Evolutionary conservation across 2,888 invertebrate species (phyloP), one percentile per base, ranked within the genome.

Genomic region (Meandrusa payeni): DNA sequence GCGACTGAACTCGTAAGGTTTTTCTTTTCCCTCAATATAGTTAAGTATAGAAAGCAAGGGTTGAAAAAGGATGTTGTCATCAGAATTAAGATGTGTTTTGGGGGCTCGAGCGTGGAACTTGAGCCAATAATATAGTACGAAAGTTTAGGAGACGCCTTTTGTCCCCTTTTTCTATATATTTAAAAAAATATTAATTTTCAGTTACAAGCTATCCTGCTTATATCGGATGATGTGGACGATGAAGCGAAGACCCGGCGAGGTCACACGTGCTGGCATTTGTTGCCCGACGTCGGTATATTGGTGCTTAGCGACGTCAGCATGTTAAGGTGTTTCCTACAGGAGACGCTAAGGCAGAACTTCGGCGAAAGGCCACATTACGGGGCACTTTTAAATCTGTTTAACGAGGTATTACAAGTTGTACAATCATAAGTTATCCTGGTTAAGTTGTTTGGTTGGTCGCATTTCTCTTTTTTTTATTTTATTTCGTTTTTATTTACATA

Each of bases 1-100:
- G 96, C 97, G 69, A 90, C 94, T 10, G 98, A 98, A 91, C 90
- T 97, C 92, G 97, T 97, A 2, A 9, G n/a, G 7, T 3, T 24
- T 24, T n/a, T n/a, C n/a, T n/a, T n/a, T n/a, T n/a, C n/a, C n/a
- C n/a, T n/a, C n/a, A n/a, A n/a, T n/a, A n/a, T n/a, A n/a, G n/a
- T n/a, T n/a, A n/a, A n/a, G n/a, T n/a, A n/a, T n/a, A n/a, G n/a
- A n/a, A n/a, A n/a, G n/a, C n/a, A n/a, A n/a, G n/a, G n/a, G n/a
- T n/a, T n/a, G n/a, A n/a, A n/a, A n/a, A n/a, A n/a, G n/a, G n/a
- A n/a, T n/a, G n/a, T n/a, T n/a, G n/a, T n/a, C n/a, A n/a, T n/a
- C n/a, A n/a, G n/a, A n/a, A n/a, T n/a, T n/a, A n/a, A n/a, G n/a
- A n/a, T n/a, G n/a, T n/a, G n/a, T n/a, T n/a, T n/a, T n/a, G n/a